Conservation (phyloP, 2,113 vertebrate species). For the Capreolus pygargus region DNA sequence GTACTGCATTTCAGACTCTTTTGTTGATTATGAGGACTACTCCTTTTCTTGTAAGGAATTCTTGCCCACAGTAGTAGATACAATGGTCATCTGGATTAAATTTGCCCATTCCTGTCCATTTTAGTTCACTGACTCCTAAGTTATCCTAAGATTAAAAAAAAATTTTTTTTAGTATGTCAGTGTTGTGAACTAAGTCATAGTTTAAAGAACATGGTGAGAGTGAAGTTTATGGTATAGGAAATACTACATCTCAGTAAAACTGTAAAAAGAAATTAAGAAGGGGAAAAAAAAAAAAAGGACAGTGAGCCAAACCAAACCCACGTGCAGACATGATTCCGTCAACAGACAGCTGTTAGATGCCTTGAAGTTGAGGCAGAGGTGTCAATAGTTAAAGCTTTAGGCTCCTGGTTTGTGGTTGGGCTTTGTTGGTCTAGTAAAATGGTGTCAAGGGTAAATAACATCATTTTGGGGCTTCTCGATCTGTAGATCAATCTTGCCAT, state of each 20-base stretch:
- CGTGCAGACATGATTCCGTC: not conserved
- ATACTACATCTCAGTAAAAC: not conserved
- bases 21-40: not conserved
- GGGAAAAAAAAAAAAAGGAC: not conserved
- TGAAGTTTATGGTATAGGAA: not conserved
- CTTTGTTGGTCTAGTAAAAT: too few species aligned
- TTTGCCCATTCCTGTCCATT: not conserved
- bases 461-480: not conserved
- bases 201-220: not conserved
- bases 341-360: rapidly evolving
- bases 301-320: not conserved
- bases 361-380: not conserved
- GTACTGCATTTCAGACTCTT: not conserved
- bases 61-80: not conserved
- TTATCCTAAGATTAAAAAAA: not conserved
- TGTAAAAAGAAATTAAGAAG: not conserved
- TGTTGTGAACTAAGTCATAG: not conserved
- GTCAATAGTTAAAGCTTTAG: rapidly evolving
- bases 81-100: not conserved
- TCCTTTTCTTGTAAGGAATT: not conserved
- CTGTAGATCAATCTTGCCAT: not conserved
- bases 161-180: rapidly evolving
- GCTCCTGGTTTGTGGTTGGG: not conserved
- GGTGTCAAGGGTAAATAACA: rapidly evolving
- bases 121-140: not conserved